Conservation (phyloP, 2,113 vertebrate genomes). For the Zonotrichia leucophrys region DNA sequence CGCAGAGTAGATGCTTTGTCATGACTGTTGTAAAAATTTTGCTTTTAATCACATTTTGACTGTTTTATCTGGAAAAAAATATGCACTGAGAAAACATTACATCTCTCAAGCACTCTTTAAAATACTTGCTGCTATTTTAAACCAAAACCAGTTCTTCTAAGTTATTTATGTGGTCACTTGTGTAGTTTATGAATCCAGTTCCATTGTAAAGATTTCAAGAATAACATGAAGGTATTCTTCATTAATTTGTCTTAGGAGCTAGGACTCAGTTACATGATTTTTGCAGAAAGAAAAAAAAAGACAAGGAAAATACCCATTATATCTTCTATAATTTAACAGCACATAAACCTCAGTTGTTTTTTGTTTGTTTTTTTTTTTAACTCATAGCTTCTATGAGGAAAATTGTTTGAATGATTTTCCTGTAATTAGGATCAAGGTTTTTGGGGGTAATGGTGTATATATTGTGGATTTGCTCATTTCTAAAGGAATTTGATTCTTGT, state of each 20-base stretch:
- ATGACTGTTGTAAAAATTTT: not conserved
- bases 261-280: not conserved
- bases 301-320: not conserved
- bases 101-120: not conserved
- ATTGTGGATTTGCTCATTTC: not conserved
- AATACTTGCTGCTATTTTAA: not conserved
- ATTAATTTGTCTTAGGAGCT: not conserved
- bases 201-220: not conserved
- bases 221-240: not conserved
- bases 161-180: not conserved
- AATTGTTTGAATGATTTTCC: not conserved
- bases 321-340: not conserved
- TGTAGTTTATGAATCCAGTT: not conserved
- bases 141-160: not conserved
- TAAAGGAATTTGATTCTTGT: not conserved
- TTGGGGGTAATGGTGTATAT: not conserved
- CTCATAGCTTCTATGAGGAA: not conserved
- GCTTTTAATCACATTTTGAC: not conserved
- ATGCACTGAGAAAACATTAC: not conserved
- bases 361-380: not conserved
- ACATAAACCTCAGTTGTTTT: not conserved
- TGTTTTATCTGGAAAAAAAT: not conserved
- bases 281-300: not conserved
- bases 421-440: slow-evolving; percentile 4
- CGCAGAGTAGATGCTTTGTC: not conserved